Conservation (phyloP, 1,140 invertebrate genomes). For the Venturia canescens region DNA sequence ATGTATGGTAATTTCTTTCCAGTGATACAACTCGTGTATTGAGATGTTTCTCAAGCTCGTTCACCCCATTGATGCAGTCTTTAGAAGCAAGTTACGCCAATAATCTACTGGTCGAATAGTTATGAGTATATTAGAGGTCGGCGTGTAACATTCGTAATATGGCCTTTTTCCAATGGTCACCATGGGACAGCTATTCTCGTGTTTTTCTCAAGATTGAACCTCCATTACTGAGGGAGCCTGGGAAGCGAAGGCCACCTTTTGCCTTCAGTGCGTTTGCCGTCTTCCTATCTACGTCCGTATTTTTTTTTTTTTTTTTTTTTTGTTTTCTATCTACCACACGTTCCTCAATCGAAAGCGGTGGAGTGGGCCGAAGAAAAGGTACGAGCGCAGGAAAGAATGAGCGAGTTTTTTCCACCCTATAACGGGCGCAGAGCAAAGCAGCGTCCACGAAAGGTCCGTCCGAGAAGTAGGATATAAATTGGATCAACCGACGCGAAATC, state of each 20-base stretch:
- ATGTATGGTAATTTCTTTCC: neutral
- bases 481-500: conserved; percentile 50
- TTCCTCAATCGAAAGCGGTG: neutral
- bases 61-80: neutral
- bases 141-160: neutral
- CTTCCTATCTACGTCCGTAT: conserved; percentile 4
- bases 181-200: conserved; percentile 25
- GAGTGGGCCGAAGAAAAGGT: neutral
- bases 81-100: neutral
- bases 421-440: conserved; percentile 29
- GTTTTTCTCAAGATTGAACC: conserved; percentile 48
- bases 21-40: neutral
- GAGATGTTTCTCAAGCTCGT: neutral
- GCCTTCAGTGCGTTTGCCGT: conserved; percentile 1
- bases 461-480: conserved; percentile 53
- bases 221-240: conserved; percentile 37
- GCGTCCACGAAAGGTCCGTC: conserved; percentile 45
- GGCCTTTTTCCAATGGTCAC: conserved; percentile 7
- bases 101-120: conserved; percentile 44
- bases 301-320: conserved; percentile 35
- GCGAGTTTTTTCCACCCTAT: conserved; percentile 37
- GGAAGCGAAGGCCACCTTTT: neutral
- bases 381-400: neutral
- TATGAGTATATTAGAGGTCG: neutral
- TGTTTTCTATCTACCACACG: conserved; percentile 1